phyloP scores from a whole-genome alignment of 2,888 invertebrate species.

The Diadegma fenestrale region DNA sequence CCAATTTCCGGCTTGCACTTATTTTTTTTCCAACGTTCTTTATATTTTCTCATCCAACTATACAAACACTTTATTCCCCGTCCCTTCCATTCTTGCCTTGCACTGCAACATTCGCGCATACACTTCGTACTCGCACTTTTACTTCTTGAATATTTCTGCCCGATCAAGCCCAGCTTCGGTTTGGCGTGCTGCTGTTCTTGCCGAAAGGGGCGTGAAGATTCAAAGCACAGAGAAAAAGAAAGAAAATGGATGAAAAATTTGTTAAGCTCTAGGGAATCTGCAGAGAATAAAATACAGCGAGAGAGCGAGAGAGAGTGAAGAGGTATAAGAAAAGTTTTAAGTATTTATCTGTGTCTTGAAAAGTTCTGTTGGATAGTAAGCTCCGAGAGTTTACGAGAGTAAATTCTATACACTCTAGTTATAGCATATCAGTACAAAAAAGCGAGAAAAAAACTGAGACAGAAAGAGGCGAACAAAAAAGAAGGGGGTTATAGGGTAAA shows the following conservation, averaged over 20 bases:
- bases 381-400: constrained; percentile 61
- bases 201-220: constrained; percentile 52
- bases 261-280: constrained; percentile 46
- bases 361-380: constrained; percentile 65
- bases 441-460: constrained; percentile 39
- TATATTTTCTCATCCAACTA: constrained; percentile 33
- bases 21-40: constrained; percentile 11
- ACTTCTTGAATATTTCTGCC: constrained; percentile 51
- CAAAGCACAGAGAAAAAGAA: constrained; percentile 56
- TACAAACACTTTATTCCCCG: constrained; percentile 42
- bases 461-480: constrained; percentile 52
- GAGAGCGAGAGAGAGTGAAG: constrained; percentile 37
- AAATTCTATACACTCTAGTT: constrained; percentile 64
- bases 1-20: constrained; percentile 32
- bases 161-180: constrained; percentile 19
- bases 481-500: constrained; percentile 44
- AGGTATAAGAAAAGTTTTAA: constrained; percentile 66
- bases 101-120: background rate
- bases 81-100: constrained; percentile 37
- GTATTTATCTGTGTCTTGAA: constrained; percentile 68
- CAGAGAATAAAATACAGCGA: constrained; percentile 28
- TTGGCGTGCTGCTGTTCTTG: constrained; percentile 14
- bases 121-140: constrained; percentile 23
- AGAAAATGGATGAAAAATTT: constrained; percentile 48
- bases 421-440: constrained; percentile 41